A percentile compares a stretch with the other conserved stretches of the same genome.
These are phyloP conservation scores for Meteorus sp. DNA, from an alignment of 1,140 invertebrate genomes.

Conservation along the genomic window DNA sequence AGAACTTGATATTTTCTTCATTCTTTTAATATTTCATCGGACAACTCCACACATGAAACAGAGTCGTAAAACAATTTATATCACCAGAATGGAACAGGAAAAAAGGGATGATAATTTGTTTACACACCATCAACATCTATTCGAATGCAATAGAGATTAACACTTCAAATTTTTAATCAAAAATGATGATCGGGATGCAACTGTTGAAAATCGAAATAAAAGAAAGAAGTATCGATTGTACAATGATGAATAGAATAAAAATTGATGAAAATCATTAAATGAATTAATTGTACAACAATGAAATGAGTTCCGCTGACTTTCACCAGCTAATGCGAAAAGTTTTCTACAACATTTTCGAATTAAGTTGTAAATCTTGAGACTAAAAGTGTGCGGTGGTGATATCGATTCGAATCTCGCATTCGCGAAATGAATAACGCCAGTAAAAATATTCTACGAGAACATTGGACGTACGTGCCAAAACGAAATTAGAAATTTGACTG, in stretches of 20 bases:
- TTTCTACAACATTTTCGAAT: not conserved
- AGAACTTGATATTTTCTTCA: no score
- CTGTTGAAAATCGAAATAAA: no score
- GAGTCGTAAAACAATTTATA: no score
- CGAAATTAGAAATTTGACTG: slow-evolving; percentile 10
- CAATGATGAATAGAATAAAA: not conserved
- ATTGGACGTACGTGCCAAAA: not conserved
- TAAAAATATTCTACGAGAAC: slow-evolving; percentile 13
- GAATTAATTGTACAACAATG: not conserved
- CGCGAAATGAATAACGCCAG: slow-evolving; percentile 11
- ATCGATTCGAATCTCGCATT: slow-evolving; percentile 7
- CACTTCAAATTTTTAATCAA: no score
- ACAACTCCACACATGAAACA: no score
- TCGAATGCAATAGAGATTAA: no score
- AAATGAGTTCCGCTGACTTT: not conserved
- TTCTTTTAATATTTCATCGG: no score
- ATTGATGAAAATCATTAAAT: not conserved
- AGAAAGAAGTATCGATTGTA: not conserved
- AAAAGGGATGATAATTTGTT: no score
- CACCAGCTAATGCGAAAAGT: slow-evolving; percentile 11
- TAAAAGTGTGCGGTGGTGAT: not conserved
- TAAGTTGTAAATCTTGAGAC: slow-evolving; percentile 9
- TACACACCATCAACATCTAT: no score
- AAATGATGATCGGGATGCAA: no score
- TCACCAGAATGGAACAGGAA: no score